A percentile compares a stretch with the other conserved stretches of the same genome.
These are phyloP conservation scores for Monopis laevigella DNA, from an alignment of 2,888 invertebrate species.

Conservation along the genomic window DNA sequence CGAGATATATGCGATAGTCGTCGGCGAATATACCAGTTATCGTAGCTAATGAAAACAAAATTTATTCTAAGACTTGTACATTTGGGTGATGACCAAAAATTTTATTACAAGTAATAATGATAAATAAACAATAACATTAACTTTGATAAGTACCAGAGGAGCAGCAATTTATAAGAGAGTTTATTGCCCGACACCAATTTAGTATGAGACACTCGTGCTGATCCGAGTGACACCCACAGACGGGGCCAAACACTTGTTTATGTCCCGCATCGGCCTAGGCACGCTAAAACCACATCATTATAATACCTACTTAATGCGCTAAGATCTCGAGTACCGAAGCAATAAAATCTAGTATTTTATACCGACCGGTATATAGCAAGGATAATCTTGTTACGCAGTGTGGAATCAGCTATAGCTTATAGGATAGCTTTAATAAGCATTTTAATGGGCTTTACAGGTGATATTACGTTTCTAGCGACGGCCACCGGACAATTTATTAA, in stretches of 20 bases:
- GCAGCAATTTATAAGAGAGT: neutral
- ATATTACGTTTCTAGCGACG: too few relatives aligned
- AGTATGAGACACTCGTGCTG: constrained; percentile 1
- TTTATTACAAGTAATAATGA: too few relatives aligned
- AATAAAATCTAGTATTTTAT: constrained; percentile 12
- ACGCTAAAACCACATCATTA: constrained; percentile 9
- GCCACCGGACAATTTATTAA: too few relatives aligned
- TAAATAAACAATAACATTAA: neutral
- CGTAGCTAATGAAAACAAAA: too few relatives aligned
- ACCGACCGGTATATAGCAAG: constrained; percentile 7
- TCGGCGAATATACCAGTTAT: too few relatives aligned
- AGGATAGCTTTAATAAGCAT: constrained; percentile 1
- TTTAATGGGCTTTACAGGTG: constrained; percentile 5
- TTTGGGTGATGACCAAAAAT: too few relatives aligned
- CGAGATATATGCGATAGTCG: too few relatives aligned
- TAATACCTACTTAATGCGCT: constrained; percentile 12
- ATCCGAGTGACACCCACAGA: constrained; percentile 3
- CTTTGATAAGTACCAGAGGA: neutral
- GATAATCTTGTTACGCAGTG: constrained; percentile 5
- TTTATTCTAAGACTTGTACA: too few relatives aligned
- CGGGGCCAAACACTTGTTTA: neutral
- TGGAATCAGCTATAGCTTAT: constrained; percentile 5
- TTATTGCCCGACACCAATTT: neutral
- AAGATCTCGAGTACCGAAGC: constrained; percentile 8
- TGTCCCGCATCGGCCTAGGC: constrained; percentile 8